These are phyloP conservation scores for Diorhabda carinulata DNA, from an alignment of 1,140 invertebrate genomes.

Conservation along the genomic window DNA sequence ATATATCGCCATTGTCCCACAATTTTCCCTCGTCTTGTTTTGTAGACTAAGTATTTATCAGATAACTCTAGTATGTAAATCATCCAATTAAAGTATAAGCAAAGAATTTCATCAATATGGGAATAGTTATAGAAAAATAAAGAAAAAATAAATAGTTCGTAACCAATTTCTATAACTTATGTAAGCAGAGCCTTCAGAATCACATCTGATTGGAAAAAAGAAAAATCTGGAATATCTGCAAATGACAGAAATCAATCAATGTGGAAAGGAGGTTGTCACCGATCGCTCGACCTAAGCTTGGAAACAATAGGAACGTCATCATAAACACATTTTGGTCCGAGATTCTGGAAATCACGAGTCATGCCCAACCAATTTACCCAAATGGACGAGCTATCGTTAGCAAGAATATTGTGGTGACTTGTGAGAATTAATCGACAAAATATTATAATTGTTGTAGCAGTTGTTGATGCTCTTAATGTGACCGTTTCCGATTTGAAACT, in stretches of 20 bases:
- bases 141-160: too few relatives aligned
- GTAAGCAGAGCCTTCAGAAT: too few relatives aligned
- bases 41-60: too few relatives aligned
- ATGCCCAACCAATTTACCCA: conserved; percentile 46
- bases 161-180: too few relatives aligned
- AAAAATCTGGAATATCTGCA: conserved; percentile 25
- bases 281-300: conserved; percentile 26
- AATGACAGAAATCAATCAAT: conserved; percentile 40
- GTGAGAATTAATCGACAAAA: conserved; percentile 47
- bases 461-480: conserved; percentile 33
- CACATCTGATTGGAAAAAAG: not conserved
- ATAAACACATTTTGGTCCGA: conserved; percentile 46
- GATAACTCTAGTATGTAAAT: too few relatives aligned
- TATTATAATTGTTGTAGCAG: conserved; percentile 47
- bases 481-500: conserved; percentile 6
- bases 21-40: too few relatives aligned
- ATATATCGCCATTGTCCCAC: too few relatives aligned
- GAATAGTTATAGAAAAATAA: too few relatives aligned
- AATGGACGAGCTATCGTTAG: conserved; percentile 44
- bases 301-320: conserved; percentile 47
- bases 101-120: too few relatives aligned
- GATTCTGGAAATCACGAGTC: conserved; percentile 45
- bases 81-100: too few relatives aligned
- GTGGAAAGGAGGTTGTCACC: conserved; percentile 31
- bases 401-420: conserved; percentile 46